Evolutionary conservation across 37 sponge, comb jelly and placozoan genomes (phyloP).

Genomic region (Spongilla lacustris): DNA sequence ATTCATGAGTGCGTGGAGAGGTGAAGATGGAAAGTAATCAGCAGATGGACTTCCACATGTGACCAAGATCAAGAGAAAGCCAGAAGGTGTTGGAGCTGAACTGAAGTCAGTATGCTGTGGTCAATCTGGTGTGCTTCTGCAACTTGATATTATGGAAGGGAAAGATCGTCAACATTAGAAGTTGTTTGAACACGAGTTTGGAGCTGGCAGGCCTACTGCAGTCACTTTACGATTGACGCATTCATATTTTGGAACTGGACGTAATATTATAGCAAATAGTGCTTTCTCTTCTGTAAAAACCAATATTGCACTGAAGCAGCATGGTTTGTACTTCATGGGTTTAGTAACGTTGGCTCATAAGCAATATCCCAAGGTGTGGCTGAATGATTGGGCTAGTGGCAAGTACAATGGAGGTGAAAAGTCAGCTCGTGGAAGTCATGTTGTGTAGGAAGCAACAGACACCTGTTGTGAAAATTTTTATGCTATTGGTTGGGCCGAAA

Average conservation of each 20-base stretch:
- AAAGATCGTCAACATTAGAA: not conserved
- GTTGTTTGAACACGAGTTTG: not conserved
- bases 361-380: too few relatives aligned
- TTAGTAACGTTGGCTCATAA: too few relatives aligned
- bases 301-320: too few relatives aligned
- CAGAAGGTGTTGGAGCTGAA: not conserved
- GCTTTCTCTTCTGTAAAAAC: not conserved
- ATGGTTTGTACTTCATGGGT: too few relatives aligned
- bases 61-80: not conserved
- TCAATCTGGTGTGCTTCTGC: not conserved
- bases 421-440: too few relatives aligned
- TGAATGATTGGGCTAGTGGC: too few relatives aligned
- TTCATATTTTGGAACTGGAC: not conserved
- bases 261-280: not conserved
- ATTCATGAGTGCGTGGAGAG: not conserved
- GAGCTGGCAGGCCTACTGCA: not conserved
- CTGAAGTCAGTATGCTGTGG: not conserved
- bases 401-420: too few relatives aligned
- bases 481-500: too few relatives aligned
- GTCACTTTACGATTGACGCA: not conserved
- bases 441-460: too few relatives aligned
- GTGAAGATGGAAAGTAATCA: not conserved
- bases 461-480: too few relatives aligned
- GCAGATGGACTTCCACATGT: not conserved
- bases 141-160: not conserved